Percentiles rank a stretch among this genome's conserved stretches.
Conservation (phyloP, 1,140 invertebrate species). For the Pantala flavescens region DNA sequence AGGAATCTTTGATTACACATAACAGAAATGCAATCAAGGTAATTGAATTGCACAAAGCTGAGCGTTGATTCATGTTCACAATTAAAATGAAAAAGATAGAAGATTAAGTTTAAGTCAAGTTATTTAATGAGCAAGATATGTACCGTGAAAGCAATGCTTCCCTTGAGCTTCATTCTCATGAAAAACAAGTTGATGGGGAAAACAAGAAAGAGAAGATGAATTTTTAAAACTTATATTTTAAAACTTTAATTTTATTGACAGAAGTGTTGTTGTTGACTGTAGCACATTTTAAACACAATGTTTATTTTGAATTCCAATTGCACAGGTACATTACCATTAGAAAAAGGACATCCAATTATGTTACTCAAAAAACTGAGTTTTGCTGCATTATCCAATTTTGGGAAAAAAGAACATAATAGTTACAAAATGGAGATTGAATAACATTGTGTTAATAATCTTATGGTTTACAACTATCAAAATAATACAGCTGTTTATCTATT, state of each 20-base stretch:
- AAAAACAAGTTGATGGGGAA: no score
- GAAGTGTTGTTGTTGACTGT: not conserved
- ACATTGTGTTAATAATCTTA: not conserved
- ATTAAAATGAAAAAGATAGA: no score
- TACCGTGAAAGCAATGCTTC: no score
- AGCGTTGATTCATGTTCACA: no score
- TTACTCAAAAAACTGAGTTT: not conserved
- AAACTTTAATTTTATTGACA: slow-evolving; percentile 4
- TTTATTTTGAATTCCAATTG: slow-evolving; percentile 4
- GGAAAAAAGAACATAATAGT: not conserved
- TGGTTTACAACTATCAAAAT: not conserved
- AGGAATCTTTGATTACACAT: no score
- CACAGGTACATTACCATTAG: not conserved
- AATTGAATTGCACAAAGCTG: no score
- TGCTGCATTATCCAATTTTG: not conserved
- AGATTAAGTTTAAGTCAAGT: no score
- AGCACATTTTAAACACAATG: not conserved
- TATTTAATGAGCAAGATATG: no score
- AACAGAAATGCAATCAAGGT: no score
- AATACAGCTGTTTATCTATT: not conserved
- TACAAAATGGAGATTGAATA: not conserved
- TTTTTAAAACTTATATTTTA: not conserved
- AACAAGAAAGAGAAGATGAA: no score
- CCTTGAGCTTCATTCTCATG: no score
- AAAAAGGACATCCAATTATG: not conserved